phyloP scores from a whole-genome alignment of 2,113 vertebrate genomes.

The Recurvirostra avosetta region DNA sequence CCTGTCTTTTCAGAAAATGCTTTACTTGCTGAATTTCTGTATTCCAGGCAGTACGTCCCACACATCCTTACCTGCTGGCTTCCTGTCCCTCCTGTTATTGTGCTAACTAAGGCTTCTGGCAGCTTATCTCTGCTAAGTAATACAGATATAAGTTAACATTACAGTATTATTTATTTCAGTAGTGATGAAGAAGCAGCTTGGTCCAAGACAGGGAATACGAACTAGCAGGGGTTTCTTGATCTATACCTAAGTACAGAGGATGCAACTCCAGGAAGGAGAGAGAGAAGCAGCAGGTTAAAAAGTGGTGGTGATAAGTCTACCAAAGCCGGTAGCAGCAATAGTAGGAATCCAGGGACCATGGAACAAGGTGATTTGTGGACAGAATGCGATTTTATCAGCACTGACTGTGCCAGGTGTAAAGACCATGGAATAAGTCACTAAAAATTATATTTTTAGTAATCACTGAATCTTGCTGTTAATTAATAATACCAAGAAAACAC shows the following conservation, averaged over 20 bases:
- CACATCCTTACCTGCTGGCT: background rate
- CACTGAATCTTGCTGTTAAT: background rate
- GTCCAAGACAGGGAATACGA: background rate
- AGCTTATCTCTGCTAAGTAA: background rate
- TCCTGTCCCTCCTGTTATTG: background rate
- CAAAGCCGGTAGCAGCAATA: background rate
- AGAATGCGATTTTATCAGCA: background rate
- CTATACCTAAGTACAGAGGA: background rate
- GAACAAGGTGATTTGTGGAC: background rate
- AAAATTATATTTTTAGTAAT: background rate
- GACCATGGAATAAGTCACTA: background rate
- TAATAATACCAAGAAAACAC: background rate
- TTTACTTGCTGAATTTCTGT: background rate
- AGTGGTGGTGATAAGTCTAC: background rate
- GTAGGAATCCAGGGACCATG: background rate
- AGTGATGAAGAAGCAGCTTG: background rate
- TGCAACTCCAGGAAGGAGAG: background rate
- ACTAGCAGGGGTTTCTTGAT: background rate
- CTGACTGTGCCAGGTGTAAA: background rate
- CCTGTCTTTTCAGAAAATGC: background rate
- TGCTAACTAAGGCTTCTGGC: background rate
- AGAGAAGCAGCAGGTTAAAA: background rate
- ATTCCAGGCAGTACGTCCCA: background rate
- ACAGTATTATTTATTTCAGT: background rate
- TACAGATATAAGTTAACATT: background rate